Evolutionary conservation across 2,797 vertebrate species (phyloP).

Genomic region (Apodemus agrarius): DNA sequence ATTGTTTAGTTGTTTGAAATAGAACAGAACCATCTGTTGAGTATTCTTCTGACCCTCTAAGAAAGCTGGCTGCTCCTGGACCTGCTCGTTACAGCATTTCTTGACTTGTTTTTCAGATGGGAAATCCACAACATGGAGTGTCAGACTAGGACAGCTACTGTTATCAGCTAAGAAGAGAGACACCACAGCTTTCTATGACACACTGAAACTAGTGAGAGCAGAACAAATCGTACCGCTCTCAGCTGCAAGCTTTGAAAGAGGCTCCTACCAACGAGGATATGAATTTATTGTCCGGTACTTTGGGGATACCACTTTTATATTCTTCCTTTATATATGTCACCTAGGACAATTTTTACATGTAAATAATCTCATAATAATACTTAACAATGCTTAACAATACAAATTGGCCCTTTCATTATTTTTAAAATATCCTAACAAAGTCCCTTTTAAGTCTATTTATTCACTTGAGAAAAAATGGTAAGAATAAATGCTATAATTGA

Average conservation of each 20-base stretch:
- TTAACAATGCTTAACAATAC: slow-evolving; percentile 4
- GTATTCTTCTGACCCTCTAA: slow-evolving; percentile 47
- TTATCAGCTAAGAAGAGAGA: slow-evolving; percentile 95
- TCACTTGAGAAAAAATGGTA: slow-evolving; percentile 49
- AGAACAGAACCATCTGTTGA: slow-evolving; percentile 36
- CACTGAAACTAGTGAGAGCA: slow-evolving; percentile 94
- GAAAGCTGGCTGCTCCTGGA: neutral
- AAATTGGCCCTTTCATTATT: slow-evolving; percentile 25
- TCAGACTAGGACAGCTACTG: slow-evolving; percentile 94
- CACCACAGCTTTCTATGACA: slow-evolving; percentile 90
- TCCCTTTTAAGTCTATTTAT: slow-evolving; percentile 40
- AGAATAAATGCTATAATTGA: slow-evolving; percentile 6
- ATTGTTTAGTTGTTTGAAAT: slow-evolving; percentile 10
- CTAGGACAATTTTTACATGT: slow-evolving; percentile 52
- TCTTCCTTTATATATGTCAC: neutral
- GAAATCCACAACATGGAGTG: slow-evolving; percentile 95
- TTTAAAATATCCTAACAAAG: slow-evolving; percentile 26
- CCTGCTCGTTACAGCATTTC: neutral
- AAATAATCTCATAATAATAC: slow-evolving; percentile 1
- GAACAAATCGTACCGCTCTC: slow-evolving; percentile 98
- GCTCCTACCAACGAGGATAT: slow-evolving; percentile 98
- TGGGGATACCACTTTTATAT: slow-evolving; percentile 57
- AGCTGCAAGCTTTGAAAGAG: slow-evolving; percentile 98
- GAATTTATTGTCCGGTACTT: slow-evolving; percentile 97
- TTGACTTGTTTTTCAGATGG: slow-evolving; percentile 87